Evolutionary conservation across 2,888 invertebrate genomes (phyloP).

Genomic region (Cheiracanthium punctorium): DNA sequence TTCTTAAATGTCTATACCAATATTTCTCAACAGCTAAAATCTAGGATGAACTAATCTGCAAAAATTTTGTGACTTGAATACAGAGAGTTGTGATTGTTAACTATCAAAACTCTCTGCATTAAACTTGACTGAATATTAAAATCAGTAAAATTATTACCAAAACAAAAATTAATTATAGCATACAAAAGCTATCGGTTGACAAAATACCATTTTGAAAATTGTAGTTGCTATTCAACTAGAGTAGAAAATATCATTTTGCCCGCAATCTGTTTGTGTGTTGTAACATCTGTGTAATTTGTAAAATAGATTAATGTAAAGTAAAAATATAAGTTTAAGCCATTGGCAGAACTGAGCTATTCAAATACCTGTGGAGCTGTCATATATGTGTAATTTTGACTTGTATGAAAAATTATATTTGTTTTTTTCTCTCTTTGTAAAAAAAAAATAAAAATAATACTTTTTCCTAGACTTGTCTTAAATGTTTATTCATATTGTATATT

Average conservation of each 20-base stretch:
- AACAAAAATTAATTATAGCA: too few relatives aligned
- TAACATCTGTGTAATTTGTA: background rate
- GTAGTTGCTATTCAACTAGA: background rate
- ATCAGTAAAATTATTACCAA: too few relatives aligned
- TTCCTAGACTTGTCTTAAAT: background rate
- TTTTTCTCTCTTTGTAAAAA: slow-evolving; percentile 1
- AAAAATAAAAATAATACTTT: slow-evolving; percentile 8
- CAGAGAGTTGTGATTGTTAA: too few relatives aligned
- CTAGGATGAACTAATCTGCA: too few relatives aligned
- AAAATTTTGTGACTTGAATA: too few relatives aligned
- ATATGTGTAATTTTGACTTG: background rate
- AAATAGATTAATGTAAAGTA: background rate
- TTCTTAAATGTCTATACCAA: too few relatives aligned
- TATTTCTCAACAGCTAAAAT: too few relatives aligned
- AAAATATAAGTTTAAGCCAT: background rate
- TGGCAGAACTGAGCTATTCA: background rate
- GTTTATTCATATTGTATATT: too few relatives aligned
- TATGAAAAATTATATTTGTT: background rate
- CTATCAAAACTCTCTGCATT: too few relatives aligned
- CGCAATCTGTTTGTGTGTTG: background rate
- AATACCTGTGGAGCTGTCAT: background rate
- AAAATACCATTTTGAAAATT: too few relatives aligned
- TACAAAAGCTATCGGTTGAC: too few relatives aligned
- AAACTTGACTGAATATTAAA: too few relatives aligned
- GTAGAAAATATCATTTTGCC: background rate